Base-by-base conservation (phyloP, 2,113 vertebrate genomes). In the Malurus cyaneus region DNA sequence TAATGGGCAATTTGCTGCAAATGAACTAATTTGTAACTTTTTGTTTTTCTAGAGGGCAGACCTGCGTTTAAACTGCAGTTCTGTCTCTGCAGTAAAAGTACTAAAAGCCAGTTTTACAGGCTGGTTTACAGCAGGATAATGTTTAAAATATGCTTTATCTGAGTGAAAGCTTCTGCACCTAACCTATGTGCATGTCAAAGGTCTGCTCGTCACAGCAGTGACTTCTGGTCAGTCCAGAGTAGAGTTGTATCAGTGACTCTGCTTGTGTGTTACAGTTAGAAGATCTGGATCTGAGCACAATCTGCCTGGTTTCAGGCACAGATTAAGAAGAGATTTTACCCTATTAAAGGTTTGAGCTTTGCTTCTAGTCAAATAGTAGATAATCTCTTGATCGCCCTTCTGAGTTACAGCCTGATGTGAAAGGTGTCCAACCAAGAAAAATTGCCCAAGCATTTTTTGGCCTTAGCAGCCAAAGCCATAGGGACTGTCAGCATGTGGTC, bases 1-100 rank as follows among this genome's bases (percentile, higher is more conserved):
- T 12, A 14, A 25, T 18, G 31, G 8, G 25, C 17, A 81, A 36
- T n/a, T 4, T 72, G 36, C 61, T 81, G 56, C 42, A 53, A 12
- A 28, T 26, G 28, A 74, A 10, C 34, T 80, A 6, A 20, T 36
- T n/a, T 36, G 1, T 32, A 54, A 18, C 19, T 70, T 21, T 34
- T 15, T 5, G 17, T 6, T 1, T 81, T 69, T 52, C 32, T 4
- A 54, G 17, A 12, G 7, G 5, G 21, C 9, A 20, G 26, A 36
- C 28, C 14, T n/a, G 11, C 1, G 0, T 82, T 79, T 29, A 21
- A 71, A 9, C 11, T 6, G 4, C 34, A 14, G 1, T 26, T 65
- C 42, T 66, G 12, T 59, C 17, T 66, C 42, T 29, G 28, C 54
- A 57, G 66, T 25, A n/a, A 8, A 57, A 52, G 18, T 32, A 11